Conservation (phyloP, 2,888 invertebrate species). For the Mantis religiosa region DNA sequence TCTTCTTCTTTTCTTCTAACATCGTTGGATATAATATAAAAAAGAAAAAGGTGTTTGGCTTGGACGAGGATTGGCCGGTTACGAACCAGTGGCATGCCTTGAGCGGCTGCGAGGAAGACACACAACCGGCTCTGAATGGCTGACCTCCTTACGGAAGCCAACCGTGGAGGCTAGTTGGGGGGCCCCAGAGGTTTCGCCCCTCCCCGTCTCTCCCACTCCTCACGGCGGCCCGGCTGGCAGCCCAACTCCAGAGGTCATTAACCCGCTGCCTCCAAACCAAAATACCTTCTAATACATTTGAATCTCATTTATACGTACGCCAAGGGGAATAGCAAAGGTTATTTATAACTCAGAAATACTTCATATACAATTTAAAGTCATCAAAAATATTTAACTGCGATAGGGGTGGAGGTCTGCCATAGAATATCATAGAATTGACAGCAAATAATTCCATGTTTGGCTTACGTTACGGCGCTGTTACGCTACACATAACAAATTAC, state of each 20-base stretch:
- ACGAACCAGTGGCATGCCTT: not conserved
- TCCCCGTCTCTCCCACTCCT: not conserved
- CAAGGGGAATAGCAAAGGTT: too few species aligned
- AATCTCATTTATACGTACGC: too few species aligned
- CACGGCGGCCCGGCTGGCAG: not conserved
- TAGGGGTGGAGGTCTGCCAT: too few species aligned
- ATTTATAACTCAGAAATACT: too few species aligned
- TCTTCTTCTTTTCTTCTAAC: not conserved
- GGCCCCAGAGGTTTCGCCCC: slow-evolving; percentile 20
- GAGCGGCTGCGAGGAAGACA: slow-evolving; percentile 16
- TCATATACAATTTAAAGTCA: too few species aligned
- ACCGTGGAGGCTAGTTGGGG: slow-evolving; percentile 23
- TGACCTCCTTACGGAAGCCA: slow-evolving; percentile 30
- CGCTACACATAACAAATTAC: too few species aligned
- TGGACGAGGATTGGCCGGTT: slow-evolving; percentile 14
- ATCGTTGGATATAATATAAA: not conserved
- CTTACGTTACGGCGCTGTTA: too few species aligned
- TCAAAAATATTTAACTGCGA: too few species aligned
- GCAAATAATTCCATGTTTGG: too few species aligned
- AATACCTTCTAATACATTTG: too few species aligned
- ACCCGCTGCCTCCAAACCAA: not conserved
- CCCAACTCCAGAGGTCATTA: not conserved
- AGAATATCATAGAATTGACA: too few species aligned
- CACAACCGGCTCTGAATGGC: slow-evolving; percentile 25
- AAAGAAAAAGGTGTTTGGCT: not conserved